Evolutionary conservation across 2,888 invertebrate genomes (phyloP), one percentile per base, ranked within the genome.

Genomic region (Drosophila anomalata): DNA sequence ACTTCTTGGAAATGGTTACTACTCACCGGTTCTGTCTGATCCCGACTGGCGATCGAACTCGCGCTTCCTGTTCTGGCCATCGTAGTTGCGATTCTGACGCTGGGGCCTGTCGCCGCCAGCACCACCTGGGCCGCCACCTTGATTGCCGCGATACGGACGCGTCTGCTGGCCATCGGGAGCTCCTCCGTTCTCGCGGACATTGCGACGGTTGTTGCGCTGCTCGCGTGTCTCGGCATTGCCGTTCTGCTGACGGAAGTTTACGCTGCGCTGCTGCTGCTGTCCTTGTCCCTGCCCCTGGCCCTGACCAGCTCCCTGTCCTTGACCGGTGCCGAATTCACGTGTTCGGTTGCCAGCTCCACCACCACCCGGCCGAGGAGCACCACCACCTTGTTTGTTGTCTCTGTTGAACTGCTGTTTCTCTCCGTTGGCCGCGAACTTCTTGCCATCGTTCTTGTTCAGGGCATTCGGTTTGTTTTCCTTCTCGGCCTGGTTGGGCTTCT

Each of bases 31-130:
- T 93, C 96, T 97, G 92, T 98, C 98, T 73, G 97, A 97, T 88
- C 98, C 98, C 89, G 98, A 98, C 92, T 98, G 97, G 87, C 98
- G 95, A 93, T 98, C 98, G 91, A 97, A 98, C 93, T 98, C 98
- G 68, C 98, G 95, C 92, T 97, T 98, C 22, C 89, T 83, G 57
- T 92, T 92, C 58, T 88, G 89, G 47, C 90, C 90, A 65, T 90
- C 89, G 68, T 89, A 90, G 60, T 93, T 92, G 29, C 92, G 92
- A 84, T 90, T 89, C 48, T 87, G 81, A 24, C 92, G 89, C 26
- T 87, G 89, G 58, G 90, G 89, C 55, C 84, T 84, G 71, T 56
- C 51, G 12, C 71, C 65, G 22, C 76, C 68, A 20, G 56, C 67
- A 12, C 69, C 54, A 36, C 75, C 75, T 48, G 69, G 71, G 11